Conservation (phyloP, 2,797 vertebrate species). For the Gallinago stenura region DNA sequence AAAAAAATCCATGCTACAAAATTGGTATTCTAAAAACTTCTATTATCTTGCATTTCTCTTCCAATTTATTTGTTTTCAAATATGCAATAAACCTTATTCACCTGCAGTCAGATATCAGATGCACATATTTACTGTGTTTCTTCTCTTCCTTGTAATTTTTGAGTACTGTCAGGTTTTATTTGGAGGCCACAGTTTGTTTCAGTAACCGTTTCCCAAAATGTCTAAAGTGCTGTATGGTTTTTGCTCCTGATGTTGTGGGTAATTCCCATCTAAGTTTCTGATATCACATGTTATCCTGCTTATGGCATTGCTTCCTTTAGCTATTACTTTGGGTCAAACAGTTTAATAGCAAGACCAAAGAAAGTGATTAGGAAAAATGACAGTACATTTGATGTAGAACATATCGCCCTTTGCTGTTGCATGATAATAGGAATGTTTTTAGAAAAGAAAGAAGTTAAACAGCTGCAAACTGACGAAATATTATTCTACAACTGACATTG, state of each 20-base stretch:
- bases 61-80: background rate
- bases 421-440: background rate
- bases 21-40: background rate
- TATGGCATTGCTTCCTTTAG: background rate
- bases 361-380: background rate
- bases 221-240: background rate
- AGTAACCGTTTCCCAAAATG: background rate
- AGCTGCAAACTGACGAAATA: background rate
- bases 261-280: background rate
- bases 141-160: background rate
- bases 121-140: background rate
- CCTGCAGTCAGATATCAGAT: background rate
- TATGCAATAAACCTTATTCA: background rate
- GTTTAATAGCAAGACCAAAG: background rate
- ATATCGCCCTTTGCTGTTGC: background rate
- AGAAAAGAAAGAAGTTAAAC: background rate
- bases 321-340: background rate
- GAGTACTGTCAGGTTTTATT: background rate
- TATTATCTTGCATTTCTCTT: background rate
- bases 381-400: background rate
- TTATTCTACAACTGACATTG: background rate
- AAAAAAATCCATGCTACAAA: background rate
- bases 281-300: background rate
- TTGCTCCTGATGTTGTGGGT: background rate
- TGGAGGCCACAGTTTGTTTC: background rate